Conservation (phyloP, 2,797 vertebrate species). For the Channa striata region DNA sequence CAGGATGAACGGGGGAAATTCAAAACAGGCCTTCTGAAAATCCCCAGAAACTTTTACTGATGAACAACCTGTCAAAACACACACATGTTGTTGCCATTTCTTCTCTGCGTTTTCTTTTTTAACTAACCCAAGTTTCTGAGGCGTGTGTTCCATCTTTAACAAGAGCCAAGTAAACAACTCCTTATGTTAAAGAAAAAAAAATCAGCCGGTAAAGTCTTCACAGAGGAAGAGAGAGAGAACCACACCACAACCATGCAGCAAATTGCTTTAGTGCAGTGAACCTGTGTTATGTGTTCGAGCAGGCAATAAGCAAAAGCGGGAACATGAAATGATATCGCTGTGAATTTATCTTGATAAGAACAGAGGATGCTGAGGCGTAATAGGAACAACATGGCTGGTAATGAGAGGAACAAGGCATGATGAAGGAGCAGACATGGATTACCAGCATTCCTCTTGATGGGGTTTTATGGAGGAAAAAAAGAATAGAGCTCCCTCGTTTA, state of each 20-base stretch:
- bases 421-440: constrained; percentile 79
- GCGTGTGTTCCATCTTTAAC: constrained; percentile 60
- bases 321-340: constrained; percentile 79
- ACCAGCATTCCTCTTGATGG: constrained; percentile 81
- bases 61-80: constrained; percentile 47
- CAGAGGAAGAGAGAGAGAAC: constrained; percentile 37
- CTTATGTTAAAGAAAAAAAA: constrained; percentile 59
- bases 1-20: constrained; percentile 19
- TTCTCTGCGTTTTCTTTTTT: constrained; percentile 28
- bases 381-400: constrained; percentile 81
- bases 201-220: constrained; percentile 57
- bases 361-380: constrained; percentile 79
- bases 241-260: constrained; percentile 71
- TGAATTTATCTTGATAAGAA: constrained; percentile 80
- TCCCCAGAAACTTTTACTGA: constrained; percentile 27
- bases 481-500: constrained; percentile 80
- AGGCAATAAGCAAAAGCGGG: constrained; percentile 65
- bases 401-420: constrained; percentile 76
- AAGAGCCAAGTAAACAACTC: constrained; percentile 72
- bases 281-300: constrained; percentile 66
- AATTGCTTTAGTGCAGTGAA: constrained; percentile 77
- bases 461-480: constrained; percentile 78
- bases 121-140: constrained; percentile 51
- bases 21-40: constrained; percentile 40
- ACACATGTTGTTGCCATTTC: constrained; percentile 48